Evolutionary conservation across 2,797 vertebrate genomes (phyloP), one percentile per base, ranked within the genome.

Genomic region (Bufotes viridis): DNA sequence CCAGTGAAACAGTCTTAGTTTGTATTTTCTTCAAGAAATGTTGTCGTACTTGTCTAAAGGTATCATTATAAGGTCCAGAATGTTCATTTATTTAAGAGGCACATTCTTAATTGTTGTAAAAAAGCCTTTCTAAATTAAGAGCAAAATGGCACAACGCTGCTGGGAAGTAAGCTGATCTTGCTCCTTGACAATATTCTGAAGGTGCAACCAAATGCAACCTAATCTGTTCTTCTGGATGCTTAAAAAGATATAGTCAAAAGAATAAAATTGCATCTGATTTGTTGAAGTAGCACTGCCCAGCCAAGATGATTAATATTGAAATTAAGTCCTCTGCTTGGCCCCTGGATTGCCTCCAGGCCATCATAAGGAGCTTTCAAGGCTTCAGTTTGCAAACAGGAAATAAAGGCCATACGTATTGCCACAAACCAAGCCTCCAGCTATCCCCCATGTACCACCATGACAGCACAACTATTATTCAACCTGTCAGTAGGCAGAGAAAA

Each of bases 1-100:
- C 81, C 34, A 70, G 67, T 57, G 13, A 79, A 79, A 76, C 49
- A 79, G 81, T 76, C 55, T 9, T 24, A 58, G 9, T 24, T 75
- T 85, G 29, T 75, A 74, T 74, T 74, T 58, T 75, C 70, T 75
- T 22, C 69, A 3, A 61, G 26, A 84, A 60, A 42, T 34, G 49
- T 57, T 29, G 0, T 11, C 57, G 49, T 15, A 60, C 67, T 84
- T 61, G 15, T 78, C 55, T 85, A 18, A 63, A 76, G 69, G 55
- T 75, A 7, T 57, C 51, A 55, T 53, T 20, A 49, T 60, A 74
- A 42, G 67, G 42, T 53, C 17, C n/a, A 67, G 15, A 67, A 29
- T 70, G 24, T 72, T 57, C 17, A 55, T 82, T 18, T 83, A 24
- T 69, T 82, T 72, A 81, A 81, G 49, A 34, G 13, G 15, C 11